Evolutionary conservation across 2,888 invertebrate species (phyloP).

Genomic region (Bugulina stolonifera): DNA sequence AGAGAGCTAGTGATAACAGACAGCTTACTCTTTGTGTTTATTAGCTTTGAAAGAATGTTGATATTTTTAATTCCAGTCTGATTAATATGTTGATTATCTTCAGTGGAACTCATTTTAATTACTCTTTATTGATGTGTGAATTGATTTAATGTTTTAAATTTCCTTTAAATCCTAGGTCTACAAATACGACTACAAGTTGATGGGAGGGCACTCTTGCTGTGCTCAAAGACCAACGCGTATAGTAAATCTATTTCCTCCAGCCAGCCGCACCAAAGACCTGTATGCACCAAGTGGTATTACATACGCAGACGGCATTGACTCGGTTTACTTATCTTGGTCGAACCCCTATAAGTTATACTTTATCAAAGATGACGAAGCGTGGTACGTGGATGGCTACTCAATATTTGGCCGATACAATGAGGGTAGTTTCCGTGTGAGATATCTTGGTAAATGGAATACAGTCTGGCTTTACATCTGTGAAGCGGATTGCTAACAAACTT

Average conservation of each 20-base stretch:
- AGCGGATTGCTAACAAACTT: too few relatives aligned
- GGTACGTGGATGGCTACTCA: conserved; percentile 33
- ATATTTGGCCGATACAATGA: background rate
- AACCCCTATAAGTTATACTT: conserved; percentile 46
- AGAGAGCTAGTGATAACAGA: too few relatives aligned
- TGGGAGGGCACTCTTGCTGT: conserved; percentile 44
- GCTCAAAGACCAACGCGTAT: conserved; percentile 40
- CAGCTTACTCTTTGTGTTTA: too few relatives aligned
- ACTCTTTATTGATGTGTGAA: too few relatives aligned
- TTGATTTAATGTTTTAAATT: too few relatives aligned
- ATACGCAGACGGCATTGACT: conserved; percentile 43
- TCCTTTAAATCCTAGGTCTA: conserved; percentile 44
- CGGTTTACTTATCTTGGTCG: conserved; percentile 49
- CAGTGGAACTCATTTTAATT: too few relatives aligned
- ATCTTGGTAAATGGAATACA: conserved; percentile 43
- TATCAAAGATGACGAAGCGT: conserved; percentile 48
- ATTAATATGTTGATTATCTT: too few relatives aligned
- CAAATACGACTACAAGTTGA: conserved; percentile 43
- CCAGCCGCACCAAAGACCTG: background rate
- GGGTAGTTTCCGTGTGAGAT: conserved; percentile 34
- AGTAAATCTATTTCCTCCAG: conserved; percentile 45
- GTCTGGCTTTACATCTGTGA: conserved; percentile 52
- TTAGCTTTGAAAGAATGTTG: too few relatives aligned
- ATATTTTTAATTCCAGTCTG: too few relatives aligned
- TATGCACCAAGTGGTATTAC: conserved; percentile 34